A percentile compares a stretch with the other conserved stretches of the same genome.
Evolutionary conservation across 2,888 invertebrate genomes (phyloP).

Genomic region (Marasmarcha lunaedactyla): DNA sequence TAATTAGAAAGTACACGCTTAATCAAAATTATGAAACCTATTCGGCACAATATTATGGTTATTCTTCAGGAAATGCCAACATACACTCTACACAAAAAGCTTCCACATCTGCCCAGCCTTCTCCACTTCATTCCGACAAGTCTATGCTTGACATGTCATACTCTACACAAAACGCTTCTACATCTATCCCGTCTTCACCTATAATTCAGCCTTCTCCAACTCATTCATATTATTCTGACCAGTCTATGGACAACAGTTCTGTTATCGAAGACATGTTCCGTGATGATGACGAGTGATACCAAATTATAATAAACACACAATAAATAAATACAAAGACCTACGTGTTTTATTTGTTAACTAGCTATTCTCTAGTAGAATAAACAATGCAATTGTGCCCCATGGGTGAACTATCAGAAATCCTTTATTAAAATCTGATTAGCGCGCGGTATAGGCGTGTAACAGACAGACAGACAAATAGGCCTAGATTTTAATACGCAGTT

Average conservation of each 20-base stretch:
- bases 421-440: too few species aligned
- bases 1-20: conserved; percentile 18
- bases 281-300: too few species aligned
- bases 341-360: too few species aligned
- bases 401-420: too few species aligned
- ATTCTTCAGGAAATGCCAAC: conserved; percentile 19
- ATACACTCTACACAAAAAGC: conserved; percentile 18
- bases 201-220: conserved; percentile 18
- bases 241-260: too few species aligned
- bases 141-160: conserved; percentile 20
- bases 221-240: conserved; percentile 20
- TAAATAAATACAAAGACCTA: too few species aligned
- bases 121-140: conserved; percentile 19
- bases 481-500: conserved; percentile 2
- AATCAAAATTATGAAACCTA: conserved; percentile 14
- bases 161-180: conserved; percentile 16
- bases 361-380: too few species aligned
- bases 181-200: conserved; percentile 18
- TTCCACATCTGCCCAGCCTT: conserved; percentile 19
- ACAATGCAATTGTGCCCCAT: too few species aligned
- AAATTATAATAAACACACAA: too few species aligned
- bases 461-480: too few species aligned
- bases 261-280: too few species aligned
- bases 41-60: conserved; percentile 18
- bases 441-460: too few species aligned